Percentiles rank a stretch among this genome's conserved stretches.
Conservation (phyloP, 1,140 invertebrate genomes). For the Leptopilina clavipes region DNA sequence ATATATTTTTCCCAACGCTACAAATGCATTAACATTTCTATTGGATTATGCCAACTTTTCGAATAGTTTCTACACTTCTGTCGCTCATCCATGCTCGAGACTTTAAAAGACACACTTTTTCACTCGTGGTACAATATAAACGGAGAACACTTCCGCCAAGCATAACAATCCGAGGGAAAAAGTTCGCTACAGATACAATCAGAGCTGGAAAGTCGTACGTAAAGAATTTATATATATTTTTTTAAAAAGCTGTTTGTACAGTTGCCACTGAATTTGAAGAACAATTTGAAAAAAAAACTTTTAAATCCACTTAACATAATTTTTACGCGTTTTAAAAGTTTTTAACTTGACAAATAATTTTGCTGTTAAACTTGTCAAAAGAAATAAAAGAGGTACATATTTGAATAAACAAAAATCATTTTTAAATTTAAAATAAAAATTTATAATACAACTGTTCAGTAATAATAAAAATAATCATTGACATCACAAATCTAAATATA, state of each 20-base stretch:
- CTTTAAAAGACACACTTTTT: conserved; percentile 31
- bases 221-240: conserved; percentile 27
- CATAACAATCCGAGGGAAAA: conserved; percentile 21
- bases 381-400: too few relatives aligned
- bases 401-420: too few relatives aligned
- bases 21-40: conserved; percentile 33
- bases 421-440: too few relatives aligned
- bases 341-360: too few relatives aligned
- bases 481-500: too few relatives aligned
- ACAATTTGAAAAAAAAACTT: not conserved
- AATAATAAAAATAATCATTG: too few relatives aligned
- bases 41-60: conserved; percentile 33
- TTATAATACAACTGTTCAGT: too few relatives aligned
- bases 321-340: not conserved
- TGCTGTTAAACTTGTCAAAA: too few relatives aligned
- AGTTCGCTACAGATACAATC: conserved; percentile 8
- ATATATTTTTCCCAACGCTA: not conserved
- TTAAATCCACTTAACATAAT: not conserved
- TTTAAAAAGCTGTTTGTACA: not conserved
- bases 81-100: conserved; percentile 33
- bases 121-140: conserved; percentile 19
- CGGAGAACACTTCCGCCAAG: conserved; percentile 30
- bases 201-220: conserved; percentile 27
- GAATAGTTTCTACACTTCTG: conserved; percentile 25
- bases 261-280: not conserved